These are phyloP conservation scores for Sebastes diploproa DNA, from an alignment of 2,797 vertebrate genomes.

Conservation along the genomic window DNA sequence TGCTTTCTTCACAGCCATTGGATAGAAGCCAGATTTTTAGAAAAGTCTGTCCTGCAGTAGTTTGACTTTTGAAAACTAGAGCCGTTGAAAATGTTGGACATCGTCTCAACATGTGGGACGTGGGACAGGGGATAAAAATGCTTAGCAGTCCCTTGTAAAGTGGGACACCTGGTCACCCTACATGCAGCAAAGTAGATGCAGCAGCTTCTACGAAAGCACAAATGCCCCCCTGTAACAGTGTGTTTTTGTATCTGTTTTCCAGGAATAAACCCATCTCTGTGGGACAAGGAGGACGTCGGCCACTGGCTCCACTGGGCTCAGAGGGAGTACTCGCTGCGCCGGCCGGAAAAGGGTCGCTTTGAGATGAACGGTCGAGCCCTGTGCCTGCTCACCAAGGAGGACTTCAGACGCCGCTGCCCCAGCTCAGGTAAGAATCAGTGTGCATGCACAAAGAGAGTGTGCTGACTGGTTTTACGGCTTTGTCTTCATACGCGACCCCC, in stretches of 20 bases:
- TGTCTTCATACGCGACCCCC: background rate
- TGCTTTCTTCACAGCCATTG: too few relatives aligned
- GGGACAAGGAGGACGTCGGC: slow-evolving; percentile 91
- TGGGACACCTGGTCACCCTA: too few relatives aligned
- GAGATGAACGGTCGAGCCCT: slow-evolving; percentile 92
- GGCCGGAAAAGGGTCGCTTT: slow-evolving; percentile 81
- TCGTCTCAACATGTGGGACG: too few relatives aligned
- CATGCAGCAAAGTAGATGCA: background rate
- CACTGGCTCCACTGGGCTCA: slow-evolving; percentile 94
- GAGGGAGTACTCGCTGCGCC: slow-evolving; percentile 86
- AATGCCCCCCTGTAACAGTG: background rate
- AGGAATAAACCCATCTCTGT: slow-evolving; percentile 93
- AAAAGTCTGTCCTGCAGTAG: too few relatives aligned
- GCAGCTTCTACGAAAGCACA: background rate
- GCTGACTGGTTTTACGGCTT: background rate
- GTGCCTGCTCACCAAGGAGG: slow-evolving; percentile 93
- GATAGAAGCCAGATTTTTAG: too few relatives aligned
- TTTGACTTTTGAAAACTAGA: too few relatives aligned
- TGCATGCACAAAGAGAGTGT: background rate
- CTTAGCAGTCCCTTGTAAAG: too few relatives aligned
- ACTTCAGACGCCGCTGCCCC: slow-evolving; percentile 90
- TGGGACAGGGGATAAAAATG: too few relatives aligned
- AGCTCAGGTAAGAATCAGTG: slow-evolving; percentile 84
- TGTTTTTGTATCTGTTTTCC: slow-evolving; percentile 1
- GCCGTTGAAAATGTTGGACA: too few relatives aligned